A percentile compares a stretch with the other conserved stretches of the same genome.
Evolutionary conservation across 1,140 invertebrate genomes (phyloP).

Genomic region (Drosophila watanabei): DNA sequence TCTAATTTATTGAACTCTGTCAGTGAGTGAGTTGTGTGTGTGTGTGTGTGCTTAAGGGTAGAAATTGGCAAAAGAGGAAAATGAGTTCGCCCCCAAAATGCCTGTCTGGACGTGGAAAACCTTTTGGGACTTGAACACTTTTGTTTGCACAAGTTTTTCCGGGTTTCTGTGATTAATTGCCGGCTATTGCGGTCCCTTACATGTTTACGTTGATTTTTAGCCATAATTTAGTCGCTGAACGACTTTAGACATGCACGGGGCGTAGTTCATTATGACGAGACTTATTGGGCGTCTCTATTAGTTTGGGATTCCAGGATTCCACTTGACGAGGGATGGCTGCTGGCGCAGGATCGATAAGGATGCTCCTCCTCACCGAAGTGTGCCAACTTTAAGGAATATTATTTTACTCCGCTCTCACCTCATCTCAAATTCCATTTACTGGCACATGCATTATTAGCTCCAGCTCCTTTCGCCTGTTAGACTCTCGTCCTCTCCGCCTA

Average conservation of each 20-base stretch:
- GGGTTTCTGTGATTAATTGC: slow-evolving; percentile 75
- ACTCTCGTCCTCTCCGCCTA: slow-evolving; percentile 3
- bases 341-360: background rate
- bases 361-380: background rate
- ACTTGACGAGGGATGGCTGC: background rate
- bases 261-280: slow-evolving; percentile 68
- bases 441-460: slow-evolving; percentile 54
- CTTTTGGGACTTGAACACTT: slow-evolving; percentile 78
- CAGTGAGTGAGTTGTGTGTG: slow-evolving; percentile 45
- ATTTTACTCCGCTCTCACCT: slow-evolving; percentile 27
- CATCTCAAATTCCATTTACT: slow-evolving; percentile 69
- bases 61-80: slow-evolving; percentile 21
- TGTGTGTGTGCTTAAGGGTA: slow-evolving; percentile 12
- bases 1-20: slow-evolving; percentile 77
- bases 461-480: slow-evolving; percentile 14
- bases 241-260: slow-evolving; percentile 62
- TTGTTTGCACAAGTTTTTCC: slow-evolving; percentile 74
- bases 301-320: slow-evolving; percentile 10
- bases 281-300: slow-evolving; percentile 41
- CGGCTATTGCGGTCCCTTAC: slow-evolving; percentile 51
- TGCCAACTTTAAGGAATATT: slow-evolving; percentile 34
- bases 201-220: slow-evolving; percentile 70
- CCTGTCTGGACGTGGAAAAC: slow-evolving; percentile 40
- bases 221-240: slow-evolving; percentile 62
- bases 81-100: slow-evolving; percentile 25